These are phyloP conservation scores for Xestia c-nigrum DNA, from an alignment of 2,888 invertebrate genomes.

Conservation along the genomic window DNA sequence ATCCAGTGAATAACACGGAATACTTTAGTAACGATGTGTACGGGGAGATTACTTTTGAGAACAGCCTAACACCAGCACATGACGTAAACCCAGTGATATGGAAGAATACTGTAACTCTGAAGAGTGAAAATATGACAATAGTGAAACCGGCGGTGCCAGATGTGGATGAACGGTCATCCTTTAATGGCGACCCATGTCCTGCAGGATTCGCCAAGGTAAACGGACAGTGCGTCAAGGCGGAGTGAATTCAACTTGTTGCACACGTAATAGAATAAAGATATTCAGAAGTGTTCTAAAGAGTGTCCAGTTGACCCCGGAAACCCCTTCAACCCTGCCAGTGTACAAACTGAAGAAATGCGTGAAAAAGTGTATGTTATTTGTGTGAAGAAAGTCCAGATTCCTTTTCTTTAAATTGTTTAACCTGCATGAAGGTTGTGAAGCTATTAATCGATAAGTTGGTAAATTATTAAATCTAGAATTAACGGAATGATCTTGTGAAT, in stretches of 20 bases:
- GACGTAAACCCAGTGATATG: conserved; percentile 16
- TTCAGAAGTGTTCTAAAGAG: background rate
- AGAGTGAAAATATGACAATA: conserved; percentile 57
- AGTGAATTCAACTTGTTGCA: conserved; percentile 20
- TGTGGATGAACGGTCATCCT: conserved; percentile 75
- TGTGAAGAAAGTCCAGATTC: background rate
- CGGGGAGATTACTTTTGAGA: conserved; percentile 21
- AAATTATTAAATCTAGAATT: conserved; percentile 13
- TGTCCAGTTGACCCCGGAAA: conserved; percentile 1
- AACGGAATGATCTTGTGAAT: background rate
- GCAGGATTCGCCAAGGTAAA: conserved; percentile 75
- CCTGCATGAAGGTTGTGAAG: background rate
- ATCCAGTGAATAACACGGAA: conserved; percentile 40
- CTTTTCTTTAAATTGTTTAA: background rate
- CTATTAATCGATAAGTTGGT: conserved; percentile 1
- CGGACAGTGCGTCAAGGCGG: conserved; percentile 75
- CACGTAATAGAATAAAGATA: background rate
- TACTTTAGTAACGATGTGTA: conserved; percentile 42
- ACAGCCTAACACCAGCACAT: conserved; percentile 23
- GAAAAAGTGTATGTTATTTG: background rate
- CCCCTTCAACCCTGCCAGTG: background rate
- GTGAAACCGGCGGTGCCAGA: conserved; percentile 53
- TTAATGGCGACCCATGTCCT: conserved; percentile 79
- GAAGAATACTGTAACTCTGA: conserved; percentile 24
- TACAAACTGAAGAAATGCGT: background rate